phyloP scores from a whole-genome alignment of 1,140 invertebrate species.

The Parasteatoda tepidariorum region DNA sequence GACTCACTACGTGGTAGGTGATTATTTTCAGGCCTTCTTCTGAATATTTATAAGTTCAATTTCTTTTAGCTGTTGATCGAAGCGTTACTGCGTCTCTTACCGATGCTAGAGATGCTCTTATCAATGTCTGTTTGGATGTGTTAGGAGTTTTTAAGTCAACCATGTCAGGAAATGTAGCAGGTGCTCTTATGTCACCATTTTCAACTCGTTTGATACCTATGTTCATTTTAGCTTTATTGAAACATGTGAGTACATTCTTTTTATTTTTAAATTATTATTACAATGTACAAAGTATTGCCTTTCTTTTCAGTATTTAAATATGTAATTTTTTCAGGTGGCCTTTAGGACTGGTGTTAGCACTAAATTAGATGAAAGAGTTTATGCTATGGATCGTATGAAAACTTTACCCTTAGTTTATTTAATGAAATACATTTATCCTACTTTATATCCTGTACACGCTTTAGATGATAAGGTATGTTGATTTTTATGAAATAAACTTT shows the following conservation, averaged over 20 bases:
- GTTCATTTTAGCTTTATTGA: conserved; percentile 90
- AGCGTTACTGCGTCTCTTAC: conserved; percentile 84
- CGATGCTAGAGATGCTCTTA: conserved; percentile 95
- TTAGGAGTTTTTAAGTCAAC: conserved; percentile 80
- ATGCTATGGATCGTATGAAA: conserved; percentile 94
- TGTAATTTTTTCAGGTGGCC: conserved; percentile 75
- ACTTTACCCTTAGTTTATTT: conserved; percentile 83
- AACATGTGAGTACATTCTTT: conserved; percentile 83
- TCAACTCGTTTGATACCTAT: conserved; percentile 86
- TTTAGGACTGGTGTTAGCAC: conserved; percentile 89
- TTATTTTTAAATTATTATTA: not conserved
- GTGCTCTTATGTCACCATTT: conserved; percentile 79
- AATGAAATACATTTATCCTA: conserved; percentile 90
- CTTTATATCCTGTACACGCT: conserved; percentile 89
- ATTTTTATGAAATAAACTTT: not conserved
- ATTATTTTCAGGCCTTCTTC: too few species aligned
- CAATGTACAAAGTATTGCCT: conserved; percentile 35
- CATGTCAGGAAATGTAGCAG: conserved; percentile 67
- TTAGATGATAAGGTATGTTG: conserved; percentile 76
- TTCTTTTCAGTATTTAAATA: not conserved
- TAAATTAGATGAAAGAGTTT: conserved; percentile 91
- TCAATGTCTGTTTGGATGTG: conserved; percentile 94
- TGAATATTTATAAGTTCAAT: conserved; percentile 41
- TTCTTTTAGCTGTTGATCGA: conserved; percentile 85
- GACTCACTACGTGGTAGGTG: too few species aligned